Evolutionary conservation across 2,113 vertebrate genomes (phyloP), one percentile per base, ranked within the genome.

Genomic region (Poecilia latipinna): DNA sequence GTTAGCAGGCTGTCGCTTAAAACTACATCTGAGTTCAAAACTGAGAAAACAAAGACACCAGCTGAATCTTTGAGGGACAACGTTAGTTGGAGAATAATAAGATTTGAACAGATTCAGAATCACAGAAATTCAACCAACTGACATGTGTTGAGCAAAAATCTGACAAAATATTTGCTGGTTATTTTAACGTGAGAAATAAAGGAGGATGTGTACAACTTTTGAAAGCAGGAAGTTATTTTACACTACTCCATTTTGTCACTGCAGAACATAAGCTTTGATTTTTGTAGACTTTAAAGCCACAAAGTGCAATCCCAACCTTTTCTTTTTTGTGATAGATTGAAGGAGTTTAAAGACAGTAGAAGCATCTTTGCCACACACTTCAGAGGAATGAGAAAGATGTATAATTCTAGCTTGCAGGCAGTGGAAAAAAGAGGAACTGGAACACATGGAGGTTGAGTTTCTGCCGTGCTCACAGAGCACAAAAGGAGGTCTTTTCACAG

Each of bases 361-460:
- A 60, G 65, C 77, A 80, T 33, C 71, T 78, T 62, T 61, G 68
- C 26, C 7, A 84, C 63, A 72, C 51, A 62, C 37, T 28, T 80
- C 70, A 73, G 80, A 79, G 64, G 65, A 61, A 62, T 19, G 39
- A 28, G 37, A 70, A n/a, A 61, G 17, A 67, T 12, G 51, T 67
- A 61, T 22, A 70, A 64, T 24, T 82, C n/a, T 29, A 5, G 72
- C 82, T 79, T 67, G 77, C 68, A 83, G 78, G 78, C 78, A 68
- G 73, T 22, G 29, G 65, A 33, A 65, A 68, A 67, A 3, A 68
- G 37, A 70, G 11, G 31, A 74, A 74, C 32, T 24, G 48, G 74
- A 77, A 61, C 48, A 35, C 62, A 72, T 3, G 39, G 48, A 75
- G 71, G 63, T 24, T 12, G 68, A 78, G 39, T 57, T 68, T 65